Conservation (phyloP, 2,888 invertebrate species). For the Synergus japonicus region DNA sequence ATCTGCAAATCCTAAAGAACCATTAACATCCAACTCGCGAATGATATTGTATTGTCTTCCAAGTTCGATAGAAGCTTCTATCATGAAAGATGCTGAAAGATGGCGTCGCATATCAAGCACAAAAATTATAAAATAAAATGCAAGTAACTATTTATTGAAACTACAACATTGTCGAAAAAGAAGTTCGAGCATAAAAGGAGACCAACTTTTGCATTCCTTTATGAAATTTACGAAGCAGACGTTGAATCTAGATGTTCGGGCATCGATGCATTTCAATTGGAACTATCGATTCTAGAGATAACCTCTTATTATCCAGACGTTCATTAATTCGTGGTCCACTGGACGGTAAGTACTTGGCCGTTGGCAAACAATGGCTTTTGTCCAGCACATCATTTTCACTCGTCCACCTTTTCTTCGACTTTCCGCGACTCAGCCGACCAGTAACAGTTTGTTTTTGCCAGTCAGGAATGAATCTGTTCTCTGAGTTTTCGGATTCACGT, state of each 20-base stretch:
- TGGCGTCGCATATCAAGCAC: background rate
- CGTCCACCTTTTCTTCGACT: conserved; percentile 65
- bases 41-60: conserved; percentile 12
- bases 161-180: no score
- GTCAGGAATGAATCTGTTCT: conserved; percentile 56
- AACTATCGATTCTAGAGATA: conserved; percentile 13
- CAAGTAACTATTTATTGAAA: no score
- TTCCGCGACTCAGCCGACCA: conserved; percentile 48
- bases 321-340: conserved; percentile 54
- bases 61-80: background rate
- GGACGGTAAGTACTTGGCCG: conserved; percentile 63
- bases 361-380: conserved; percentile 72
- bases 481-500: conserved; percentile 53
- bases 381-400: conserved; percentile 75
- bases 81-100: conserved; percentile 8
- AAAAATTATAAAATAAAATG: background rate
- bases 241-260: background rate
- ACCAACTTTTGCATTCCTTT: no score
- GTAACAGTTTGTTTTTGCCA: conserved; percentile 52
- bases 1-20: conserved; percentile 13
- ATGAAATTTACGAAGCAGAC: no score
- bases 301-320: conserved; percentile 45
- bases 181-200: no score
- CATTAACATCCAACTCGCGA: conserved; percentile 3
- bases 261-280: background rate